These are phyloP conservation scores for Theocolax elegans DNA, from an alignment of 1,140 invertebrate species.

Conservation along the genomic window DNA sequence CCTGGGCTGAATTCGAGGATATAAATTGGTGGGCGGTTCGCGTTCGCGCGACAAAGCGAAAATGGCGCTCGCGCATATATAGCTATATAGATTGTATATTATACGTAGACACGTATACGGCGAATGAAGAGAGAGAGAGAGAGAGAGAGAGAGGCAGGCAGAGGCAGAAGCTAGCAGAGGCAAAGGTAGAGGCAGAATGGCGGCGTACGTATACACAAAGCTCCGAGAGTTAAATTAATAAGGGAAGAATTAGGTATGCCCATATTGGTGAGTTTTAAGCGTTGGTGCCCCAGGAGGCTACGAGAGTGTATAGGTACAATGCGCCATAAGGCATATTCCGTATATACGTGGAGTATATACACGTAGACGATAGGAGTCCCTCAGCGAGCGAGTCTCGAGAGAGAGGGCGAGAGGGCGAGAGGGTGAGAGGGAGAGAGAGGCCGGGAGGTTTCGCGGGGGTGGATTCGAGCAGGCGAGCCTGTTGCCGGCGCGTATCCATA, in stretches of 20 bases:
- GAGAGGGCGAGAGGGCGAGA: constrained; percentile 54
- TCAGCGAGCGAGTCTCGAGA: constrained; percentile 54
- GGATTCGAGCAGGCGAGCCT: constrained; percentile 43
- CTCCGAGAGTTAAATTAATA: constrained; percentile 15
- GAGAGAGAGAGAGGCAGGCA: too few relatives aligned
- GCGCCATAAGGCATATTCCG: neutral
- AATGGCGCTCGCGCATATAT: neutral
- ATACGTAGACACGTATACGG: too few relatives aligned
- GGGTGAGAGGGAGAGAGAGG: too few relatives aligned
- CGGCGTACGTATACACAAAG: too few relatives aligned
- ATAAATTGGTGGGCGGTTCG: neutral
- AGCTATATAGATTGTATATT: too few relatives aligned
- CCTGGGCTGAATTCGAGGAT: neutral
- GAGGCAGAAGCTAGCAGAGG: too few relatives aligned
- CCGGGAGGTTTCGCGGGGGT: constrained; percentile 42
- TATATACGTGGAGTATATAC: constrained; percentile 57
- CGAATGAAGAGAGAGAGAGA: too few relatives aligned
- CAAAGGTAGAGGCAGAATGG: too few relatives aligned
- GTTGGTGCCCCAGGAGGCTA: neutral
- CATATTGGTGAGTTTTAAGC: constrained; percentile 28
- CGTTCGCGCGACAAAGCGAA: neutral
- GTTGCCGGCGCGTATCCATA: constrained; percentile 66
- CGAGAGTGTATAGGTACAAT: neutral
- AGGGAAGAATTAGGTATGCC: neutral
- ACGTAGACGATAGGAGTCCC: too few relatives aligned